phyloP scores from a whole-genome alignment of 2,797 vertebrate genomes.

The Nothura maculosa region DNA sequence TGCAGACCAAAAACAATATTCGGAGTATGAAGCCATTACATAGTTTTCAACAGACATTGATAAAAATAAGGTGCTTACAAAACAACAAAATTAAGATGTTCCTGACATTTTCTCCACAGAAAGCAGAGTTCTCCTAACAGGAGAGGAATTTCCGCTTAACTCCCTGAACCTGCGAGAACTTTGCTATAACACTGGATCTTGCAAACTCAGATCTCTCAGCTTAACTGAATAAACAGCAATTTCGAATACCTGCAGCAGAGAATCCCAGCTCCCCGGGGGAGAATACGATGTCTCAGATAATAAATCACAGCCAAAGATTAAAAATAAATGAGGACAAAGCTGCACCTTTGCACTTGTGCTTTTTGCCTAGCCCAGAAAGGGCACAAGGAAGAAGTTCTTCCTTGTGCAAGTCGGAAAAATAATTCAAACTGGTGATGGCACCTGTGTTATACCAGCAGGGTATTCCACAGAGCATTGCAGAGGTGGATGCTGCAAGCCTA shows the following conservation, averaged over 20 bases:
- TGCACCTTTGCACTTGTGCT: conserved; percentile 16
- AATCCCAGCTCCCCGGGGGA: background rate
- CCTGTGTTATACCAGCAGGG: background rate
- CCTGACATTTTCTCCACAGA: conserved; percentile 18
- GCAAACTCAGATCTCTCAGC: conserved; percentile 1
- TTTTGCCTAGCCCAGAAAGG: background rate
- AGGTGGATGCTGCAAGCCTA: background rate
- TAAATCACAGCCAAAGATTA: conserved; percentile 32
- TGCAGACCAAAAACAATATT: conserved; percentile 5
- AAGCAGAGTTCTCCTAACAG: conserved; percentile 6
- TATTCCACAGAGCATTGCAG: background rate
- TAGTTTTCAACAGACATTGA: background rate
- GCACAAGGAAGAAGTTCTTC: background rate
- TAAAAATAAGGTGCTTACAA: conserved; percentile 44
- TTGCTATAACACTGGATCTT: background rate
- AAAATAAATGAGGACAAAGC: conserved; percentile 52
- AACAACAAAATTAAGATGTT: conserved; percentile 1
- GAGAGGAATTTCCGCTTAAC: conserved; percentile 26
- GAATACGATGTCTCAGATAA: conserved; percentile 31
- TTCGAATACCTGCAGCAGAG: background rate
- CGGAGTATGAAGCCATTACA: background rate
- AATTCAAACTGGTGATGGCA: background rate
- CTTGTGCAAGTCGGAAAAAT: background rate
- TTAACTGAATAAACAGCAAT: conserved; percentile 19
- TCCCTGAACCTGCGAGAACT: conserved; percentile 31